Conservation (phyloP, 2,113 vertebrate species). For the Etia nguti region DNA sequence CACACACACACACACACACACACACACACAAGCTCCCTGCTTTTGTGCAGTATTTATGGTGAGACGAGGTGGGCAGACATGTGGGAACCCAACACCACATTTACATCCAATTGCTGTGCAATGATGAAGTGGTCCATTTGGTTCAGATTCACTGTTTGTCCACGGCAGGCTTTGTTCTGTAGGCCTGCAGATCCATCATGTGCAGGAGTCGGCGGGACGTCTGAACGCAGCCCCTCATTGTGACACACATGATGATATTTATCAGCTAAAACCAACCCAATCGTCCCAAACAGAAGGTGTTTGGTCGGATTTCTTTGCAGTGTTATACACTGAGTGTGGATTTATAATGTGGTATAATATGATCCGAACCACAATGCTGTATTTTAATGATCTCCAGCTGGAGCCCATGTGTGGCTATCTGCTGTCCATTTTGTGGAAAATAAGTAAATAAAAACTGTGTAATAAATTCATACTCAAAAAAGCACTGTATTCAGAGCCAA, state of each 20-base stretch:
- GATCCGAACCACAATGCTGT: not conserved
- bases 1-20: not conserved
- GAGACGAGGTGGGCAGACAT: constrained; percentile 46
- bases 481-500: not conserved
- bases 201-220: not conserved
- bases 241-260: not conserved
- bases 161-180: constrained; percentile 37
- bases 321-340: not conserved
- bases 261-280: not conserved
- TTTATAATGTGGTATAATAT: not conserved
- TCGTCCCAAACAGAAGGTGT: not conserved
- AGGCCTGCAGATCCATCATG: constrained; percentile 33
- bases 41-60: constrained; percentile 58
- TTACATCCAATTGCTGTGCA: constrained; percentile 64
- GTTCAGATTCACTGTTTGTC: constrained; percentile 42
- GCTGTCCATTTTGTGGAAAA: not conserved
- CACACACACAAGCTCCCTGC: constrained; percentile 34
- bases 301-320: not conserved
- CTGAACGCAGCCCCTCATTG: not conserved
- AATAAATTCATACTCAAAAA: not conserved
- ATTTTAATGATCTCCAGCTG: not conserved
- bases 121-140: constrained; percentile 70
- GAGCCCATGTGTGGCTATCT: not conserved
- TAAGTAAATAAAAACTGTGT: not conserved
- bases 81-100: constrained; percentile 68